Evolutionary conservation across 2,888 invertebrate genomes (phyloP).

Genomic region (Corbicula japonica): DNA sequence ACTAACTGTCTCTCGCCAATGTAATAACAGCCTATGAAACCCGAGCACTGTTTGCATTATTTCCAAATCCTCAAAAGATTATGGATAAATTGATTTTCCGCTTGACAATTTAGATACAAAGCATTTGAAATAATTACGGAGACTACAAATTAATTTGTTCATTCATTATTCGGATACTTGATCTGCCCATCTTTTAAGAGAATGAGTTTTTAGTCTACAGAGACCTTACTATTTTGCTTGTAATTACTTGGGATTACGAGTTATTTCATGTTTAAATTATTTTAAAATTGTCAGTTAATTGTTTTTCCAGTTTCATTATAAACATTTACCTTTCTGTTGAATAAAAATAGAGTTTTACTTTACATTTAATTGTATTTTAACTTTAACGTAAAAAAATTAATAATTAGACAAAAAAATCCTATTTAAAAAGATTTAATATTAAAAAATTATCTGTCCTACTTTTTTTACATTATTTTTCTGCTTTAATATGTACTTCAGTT

Average conservation of each 20-base stretch:
- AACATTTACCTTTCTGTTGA: too few relatives aligned
- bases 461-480: too few relatives aligned
- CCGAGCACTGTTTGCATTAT: constrained; percentile 36
- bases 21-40: constrained; percentile 15
- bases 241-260: constrained; percentile 6
- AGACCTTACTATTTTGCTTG: background rate
- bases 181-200: constrained; percentile 39
- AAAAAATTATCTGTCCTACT: too few relatives aligned
- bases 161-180: constrained; percentile 48
- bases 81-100: constrained; percentile 64
- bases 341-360: too few relatives aligned
- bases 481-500: too few relatives aligned
- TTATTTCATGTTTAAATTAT: constrained; percentile 11
- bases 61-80: constrained; percentile 52
- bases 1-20: too few relatives aligned
- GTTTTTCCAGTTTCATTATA: too few relatives aligned
- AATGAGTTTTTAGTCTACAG: constrained; percentile 24
- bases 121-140: constrained; percentile 56
- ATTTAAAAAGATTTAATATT: too few relatives aligned
- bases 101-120: constrained; percentile 64
- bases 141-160: constrained; percentile 64
- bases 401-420: too few relatives aligned
- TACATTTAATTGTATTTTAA: too few relatives aligned
- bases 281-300: too few relatives aligned
- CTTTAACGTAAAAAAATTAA: too few relatives aligned